Evolutionary conservation across 2,888 invertebrate genomes (phyloP).

Genomic region (Rapana venosa): DNA sequence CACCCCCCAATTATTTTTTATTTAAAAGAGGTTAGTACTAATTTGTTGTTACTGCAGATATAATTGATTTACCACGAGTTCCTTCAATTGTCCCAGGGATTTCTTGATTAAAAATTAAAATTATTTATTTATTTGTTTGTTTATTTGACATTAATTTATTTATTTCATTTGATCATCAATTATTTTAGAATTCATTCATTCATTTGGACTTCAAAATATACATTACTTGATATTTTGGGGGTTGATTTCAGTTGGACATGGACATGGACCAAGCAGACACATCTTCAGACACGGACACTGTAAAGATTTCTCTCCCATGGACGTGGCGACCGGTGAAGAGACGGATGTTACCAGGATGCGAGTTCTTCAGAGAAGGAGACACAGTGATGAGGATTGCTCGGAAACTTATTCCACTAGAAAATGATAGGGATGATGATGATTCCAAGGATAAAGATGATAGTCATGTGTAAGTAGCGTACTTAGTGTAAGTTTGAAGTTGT

Average conservation of each 20-base stretch:
- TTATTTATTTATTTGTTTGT: too few species aligned
- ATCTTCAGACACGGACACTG: not conserved
- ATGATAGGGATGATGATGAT: not conserved
- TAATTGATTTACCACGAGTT: too few species aligned
- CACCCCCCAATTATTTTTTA: too few species aligned
- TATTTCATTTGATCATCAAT: too few species aligned
- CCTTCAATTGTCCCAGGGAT: too few species aligned
- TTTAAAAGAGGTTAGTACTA: too few species aligned
- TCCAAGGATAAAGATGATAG: not conserved
- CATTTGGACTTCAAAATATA: too few species aligned
- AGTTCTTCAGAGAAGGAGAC: conserved; percentile 80
- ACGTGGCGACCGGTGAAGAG: conserved; percentile 38
- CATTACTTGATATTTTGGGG: too few species aligned
- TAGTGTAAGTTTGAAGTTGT: not conserved
- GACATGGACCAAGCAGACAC: not conserved
- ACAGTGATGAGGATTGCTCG: conserved; percentile 55
- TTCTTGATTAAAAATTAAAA: too few species aligned
- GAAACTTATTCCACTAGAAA: conserved; percentile 58
- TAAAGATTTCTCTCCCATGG: conserved; percentile 33
- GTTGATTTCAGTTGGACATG: not conserved
- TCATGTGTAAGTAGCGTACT: not conserved
- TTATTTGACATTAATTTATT: too few species aligned
- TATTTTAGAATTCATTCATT: too few species aligned
- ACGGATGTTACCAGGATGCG: conserved; percentile 77
- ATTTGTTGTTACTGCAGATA: too few species aligned